Evolutionary conservation across 2,113 vertebrate genomes (phyloP).

Genomic region (Stegastes partitus): DNA sequence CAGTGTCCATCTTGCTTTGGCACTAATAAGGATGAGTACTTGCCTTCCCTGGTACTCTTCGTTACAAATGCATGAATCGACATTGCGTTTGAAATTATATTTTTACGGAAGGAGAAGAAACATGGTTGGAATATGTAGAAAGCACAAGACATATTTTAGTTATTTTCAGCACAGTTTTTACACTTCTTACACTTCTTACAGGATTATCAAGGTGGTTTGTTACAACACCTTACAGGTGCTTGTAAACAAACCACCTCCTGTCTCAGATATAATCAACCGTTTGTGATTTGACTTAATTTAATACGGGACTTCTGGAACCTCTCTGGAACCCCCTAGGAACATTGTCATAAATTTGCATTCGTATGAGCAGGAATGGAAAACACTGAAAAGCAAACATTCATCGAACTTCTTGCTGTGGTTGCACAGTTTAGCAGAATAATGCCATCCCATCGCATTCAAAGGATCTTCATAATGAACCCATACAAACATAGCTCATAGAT

Average conservation of each 20-base stretch:
- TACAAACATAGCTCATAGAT: not conserved
- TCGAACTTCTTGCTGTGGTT: not conserved
- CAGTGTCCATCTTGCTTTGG: not conserved
- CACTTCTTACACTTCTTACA: not conserved
- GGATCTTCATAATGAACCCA: not conserved
- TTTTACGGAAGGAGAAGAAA: too few species aligned
- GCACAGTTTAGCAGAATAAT: not conserved
- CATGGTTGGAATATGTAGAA: too few species aligned
- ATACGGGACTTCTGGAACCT: too few species aligned
- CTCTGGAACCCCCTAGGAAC: too few species aligned
- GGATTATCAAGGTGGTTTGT: not conserved
- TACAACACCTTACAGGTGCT: not conserved
- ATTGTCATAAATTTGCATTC: not conserved
- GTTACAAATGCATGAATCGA: not conserved
- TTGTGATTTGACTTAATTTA: too few species aligned
- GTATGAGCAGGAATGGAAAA: not conserved
- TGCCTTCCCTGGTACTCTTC: not conserved
- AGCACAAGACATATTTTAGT: too few species aligned
- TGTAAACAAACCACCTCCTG: not conserved
- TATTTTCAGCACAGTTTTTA: not conserved
- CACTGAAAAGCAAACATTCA: not conserved
- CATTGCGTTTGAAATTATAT: not conserved
- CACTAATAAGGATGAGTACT: not conserved
- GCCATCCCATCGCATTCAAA: not conserved
- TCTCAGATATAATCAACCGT: not conserved